phyloP scores from a whole-genome alignment of 2,113 vertebrate species.

The Campylorhamphus procurvoides region DNA sequence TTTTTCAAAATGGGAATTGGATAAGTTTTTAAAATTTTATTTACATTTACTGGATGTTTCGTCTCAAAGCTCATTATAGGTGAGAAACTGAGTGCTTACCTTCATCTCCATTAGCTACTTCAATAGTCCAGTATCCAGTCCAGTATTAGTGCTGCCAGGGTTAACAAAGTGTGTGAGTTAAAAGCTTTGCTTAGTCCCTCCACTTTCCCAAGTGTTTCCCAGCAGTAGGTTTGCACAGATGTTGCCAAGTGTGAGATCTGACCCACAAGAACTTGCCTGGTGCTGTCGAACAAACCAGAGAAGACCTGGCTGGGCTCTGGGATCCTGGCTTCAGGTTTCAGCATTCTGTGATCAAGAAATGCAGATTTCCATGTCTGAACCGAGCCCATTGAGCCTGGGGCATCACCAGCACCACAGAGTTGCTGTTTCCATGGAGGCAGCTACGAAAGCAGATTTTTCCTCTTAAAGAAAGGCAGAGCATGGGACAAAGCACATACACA shows the following conservation, averaged over 20 bases:
- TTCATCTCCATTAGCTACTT: background rate
- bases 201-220: background rate
- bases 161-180: background rate
- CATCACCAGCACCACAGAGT: background rate
- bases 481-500: background rate
- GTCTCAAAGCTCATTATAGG: background rate
- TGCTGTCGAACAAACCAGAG: background rate
- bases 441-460: slow-evolving; percentile 7
- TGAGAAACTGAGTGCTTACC: background rate
- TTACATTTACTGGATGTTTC: background rate
- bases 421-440: slow-evolving; percentile 57
- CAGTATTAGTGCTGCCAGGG: background rate
- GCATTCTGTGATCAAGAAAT: background rate
- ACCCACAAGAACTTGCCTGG: background rate
- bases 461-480: slow-evolving; percentile 6
- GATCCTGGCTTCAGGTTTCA: background rate
- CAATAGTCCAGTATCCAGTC: background rate
- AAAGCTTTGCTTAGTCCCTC: background rate
- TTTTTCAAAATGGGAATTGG: background rate
- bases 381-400: background rate
- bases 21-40: background rate
- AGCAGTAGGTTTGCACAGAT: background rate
- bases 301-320: background rate
- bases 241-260: background rate
- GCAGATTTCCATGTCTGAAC: background rate